Conservation (phyloP, 2,113 vertebrate species). For the Gobius niger region DNA sequence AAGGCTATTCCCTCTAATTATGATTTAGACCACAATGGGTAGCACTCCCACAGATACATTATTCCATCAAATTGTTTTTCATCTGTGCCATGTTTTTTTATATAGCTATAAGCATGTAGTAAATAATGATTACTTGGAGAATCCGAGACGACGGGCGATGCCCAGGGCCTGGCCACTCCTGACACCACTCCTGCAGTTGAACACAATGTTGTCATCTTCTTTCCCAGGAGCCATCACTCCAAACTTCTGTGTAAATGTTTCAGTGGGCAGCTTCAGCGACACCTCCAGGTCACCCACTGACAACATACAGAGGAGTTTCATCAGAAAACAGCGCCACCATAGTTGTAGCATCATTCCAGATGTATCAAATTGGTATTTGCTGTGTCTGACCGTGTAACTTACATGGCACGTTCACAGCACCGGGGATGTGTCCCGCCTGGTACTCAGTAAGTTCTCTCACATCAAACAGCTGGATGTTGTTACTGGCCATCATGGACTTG, state of each 20-base stretch:
- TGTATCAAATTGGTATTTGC: too few relatives aligned
- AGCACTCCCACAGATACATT: too few relatives aligned
- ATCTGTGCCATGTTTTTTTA: not conserved
- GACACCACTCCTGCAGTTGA: constrained; percentile 78
- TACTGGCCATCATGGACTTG: constrained; percentile 62
- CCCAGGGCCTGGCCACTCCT: constrained; percentile 71
- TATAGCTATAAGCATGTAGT: not conserved
- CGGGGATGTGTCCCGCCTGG: constrained; percentile 65
- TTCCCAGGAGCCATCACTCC: constrained; percentile 65
- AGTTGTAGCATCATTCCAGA: not conserved
- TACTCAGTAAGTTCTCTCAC: constrained; percentile 75
- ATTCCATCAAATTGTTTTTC: too few relatives aligned
- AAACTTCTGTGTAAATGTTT: constrained; percentile 70
- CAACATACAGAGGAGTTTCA: not conserved
- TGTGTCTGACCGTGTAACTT: constrained; percentile 10
- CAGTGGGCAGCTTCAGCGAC: constrained; percentile 73
- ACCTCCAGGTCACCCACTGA: constrained; percentile 74
- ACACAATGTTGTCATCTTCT: constrained; percentile 74
- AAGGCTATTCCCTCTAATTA: not conserved
- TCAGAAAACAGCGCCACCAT: not conserved
- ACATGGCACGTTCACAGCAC: constrained; percentile 74
- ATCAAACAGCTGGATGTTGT: constrained; percentile 71
- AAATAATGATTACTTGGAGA: constrained; percentile 54
- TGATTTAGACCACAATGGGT: too few relatives aligned
- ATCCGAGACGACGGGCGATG: constrained; percentile 73